Base-by-base conservation (phyloP, 1,140 invertebrate species). In the Linepithema humile region DNA sequence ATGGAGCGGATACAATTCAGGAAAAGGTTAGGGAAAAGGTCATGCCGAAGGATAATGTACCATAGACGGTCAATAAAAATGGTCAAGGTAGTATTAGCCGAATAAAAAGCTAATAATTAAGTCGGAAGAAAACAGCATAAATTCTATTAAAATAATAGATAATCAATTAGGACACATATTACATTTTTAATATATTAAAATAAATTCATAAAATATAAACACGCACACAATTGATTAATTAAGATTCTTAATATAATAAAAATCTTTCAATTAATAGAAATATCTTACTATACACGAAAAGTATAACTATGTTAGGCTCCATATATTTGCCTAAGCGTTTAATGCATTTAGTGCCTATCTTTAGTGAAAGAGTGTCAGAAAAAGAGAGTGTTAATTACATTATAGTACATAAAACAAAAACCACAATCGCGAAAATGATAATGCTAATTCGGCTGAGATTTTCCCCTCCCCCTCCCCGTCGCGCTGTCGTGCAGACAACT, bases 381-480 rank as follows among this genome's bases (percentile, higher is more conserved):
- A n/a, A n/a, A n/a, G n/a, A n/a, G n/a, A n/a, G n/a, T 12, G 10
- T 40, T 55, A 67, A 69, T 55, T 40, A 12, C 4, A 15, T 32
- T 17, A 74, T 26, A 29, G 17, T 0, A 4, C 7, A 48, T 48
- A 38, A 78, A 53, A 53, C 17, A 53, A 55, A 69, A 69, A 69
- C 15, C 29, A n/a, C 5, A 48, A 12, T 32, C 35, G 72, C 12
- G 40, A 64, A 75, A 75, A 75, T 29, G 50, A 85, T 87, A 75
- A 87, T 82, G 87, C 62, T 60, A 85, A 85, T 88, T 75, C 20
- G 17, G 50, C 4, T 32, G 29, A 82, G 62, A 74, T 77, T 59
- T 32, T 60, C 57, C 82, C 85, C 88, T 86, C 87, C 70, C 85
- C 88, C 89, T 88, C 87, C 75, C 35, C 82, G 86, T 85, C 60